These are phyloP conservation scores for Cydia strobilella DNA, from an alignment of 1,140 invertebrate species.

Conservation along the genomic window DNA sequence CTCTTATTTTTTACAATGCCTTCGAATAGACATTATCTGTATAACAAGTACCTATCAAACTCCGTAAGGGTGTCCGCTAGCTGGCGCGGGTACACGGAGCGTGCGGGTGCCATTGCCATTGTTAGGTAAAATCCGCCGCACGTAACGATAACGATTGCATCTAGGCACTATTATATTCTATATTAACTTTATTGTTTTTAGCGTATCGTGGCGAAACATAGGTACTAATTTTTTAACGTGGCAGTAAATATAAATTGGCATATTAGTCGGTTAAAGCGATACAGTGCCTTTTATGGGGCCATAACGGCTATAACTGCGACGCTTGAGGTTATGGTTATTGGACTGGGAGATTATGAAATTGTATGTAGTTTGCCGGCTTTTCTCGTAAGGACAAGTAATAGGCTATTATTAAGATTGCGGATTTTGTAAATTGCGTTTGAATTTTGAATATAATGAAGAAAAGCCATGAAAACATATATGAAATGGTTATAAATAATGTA, in stretches of 20 bases:
- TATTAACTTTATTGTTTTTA: neutral
- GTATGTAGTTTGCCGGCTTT: neutral
- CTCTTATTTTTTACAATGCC: too few relatives aligned
- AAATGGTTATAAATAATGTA: too few relatives aligned
- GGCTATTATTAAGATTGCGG: neutral
- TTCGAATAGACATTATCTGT: too few relatives aligned
- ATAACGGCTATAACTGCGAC: neutral
- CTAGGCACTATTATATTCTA: too few relatives aligned
- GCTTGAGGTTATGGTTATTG: neutral
- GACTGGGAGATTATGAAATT: neutral
- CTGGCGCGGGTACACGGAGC: too few relatives aligned
- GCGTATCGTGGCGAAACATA: neutral
- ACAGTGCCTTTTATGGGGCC: neutral
- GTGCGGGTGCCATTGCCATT: too few relatives aligned
- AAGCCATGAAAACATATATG: too few relatives aligned
- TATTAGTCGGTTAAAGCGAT: slow-evolving; percentile 6
- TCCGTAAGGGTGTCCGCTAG: too few relatives aligned
- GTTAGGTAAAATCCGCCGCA: too few relatives aligned
- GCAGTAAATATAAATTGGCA: slow-evolving; percentile 1
- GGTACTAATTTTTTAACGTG: neutral
- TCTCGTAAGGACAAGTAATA: neutral
- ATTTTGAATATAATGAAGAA: too few relatives aligned
- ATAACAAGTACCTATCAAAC: too few relatives aligned
- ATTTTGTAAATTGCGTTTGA: neutral
- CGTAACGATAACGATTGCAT: too few relatives aligned